Evolutionary conservation across 2,797 vertebrate species (phyloP).

Genomic region (Bryconaethiops microstoma): DNA sequence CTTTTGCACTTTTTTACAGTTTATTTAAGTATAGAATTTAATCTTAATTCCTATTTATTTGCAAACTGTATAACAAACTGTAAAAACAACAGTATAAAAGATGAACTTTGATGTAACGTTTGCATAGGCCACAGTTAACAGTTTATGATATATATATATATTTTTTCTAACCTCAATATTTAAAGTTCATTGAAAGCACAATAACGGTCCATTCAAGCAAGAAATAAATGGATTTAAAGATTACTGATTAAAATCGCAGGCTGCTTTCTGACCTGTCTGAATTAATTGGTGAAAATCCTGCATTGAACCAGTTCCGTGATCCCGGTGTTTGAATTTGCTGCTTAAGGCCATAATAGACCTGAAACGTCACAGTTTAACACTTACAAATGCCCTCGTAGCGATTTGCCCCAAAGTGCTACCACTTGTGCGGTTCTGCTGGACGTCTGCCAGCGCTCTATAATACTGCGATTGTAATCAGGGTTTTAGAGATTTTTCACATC

Average conservation of each 20-base stretch:
- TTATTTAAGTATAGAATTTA: too few relatives aligned
- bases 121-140: too few relatives aligned
- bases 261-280: neutral
- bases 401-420: neutral
- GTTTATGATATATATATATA: too few relatives aligned
- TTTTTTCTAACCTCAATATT: too few relatives aligned
- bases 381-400: neutral
- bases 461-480: neutral
- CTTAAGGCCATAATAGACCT: neutral
- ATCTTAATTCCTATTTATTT: too few relatives aligned
- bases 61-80: too few relatives aligned
- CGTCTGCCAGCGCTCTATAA: neutral
- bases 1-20: too few relatives aligned
- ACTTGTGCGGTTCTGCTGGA: neutral
- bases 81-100: too few relatives aligned
- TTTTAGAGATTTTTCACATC: neutral
- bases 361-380: neutral
- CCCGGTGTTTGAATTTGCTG: neutral
- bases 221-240: neutral
- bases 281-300: slow-evolving; percentile 8
- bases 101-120: too few relatives aligned
- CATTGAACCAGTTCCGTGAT: neutral
- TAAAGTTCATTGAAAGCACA: too few relatives aligned
- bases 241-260: neutral
- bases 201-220: neutral